Percentiles rank a stretch among this genome's conserved stretches.
Evolutionary conservation across 2,113 vertebrate species (phyloP).

Genomic region (Otolemur garnettii): DNA sequence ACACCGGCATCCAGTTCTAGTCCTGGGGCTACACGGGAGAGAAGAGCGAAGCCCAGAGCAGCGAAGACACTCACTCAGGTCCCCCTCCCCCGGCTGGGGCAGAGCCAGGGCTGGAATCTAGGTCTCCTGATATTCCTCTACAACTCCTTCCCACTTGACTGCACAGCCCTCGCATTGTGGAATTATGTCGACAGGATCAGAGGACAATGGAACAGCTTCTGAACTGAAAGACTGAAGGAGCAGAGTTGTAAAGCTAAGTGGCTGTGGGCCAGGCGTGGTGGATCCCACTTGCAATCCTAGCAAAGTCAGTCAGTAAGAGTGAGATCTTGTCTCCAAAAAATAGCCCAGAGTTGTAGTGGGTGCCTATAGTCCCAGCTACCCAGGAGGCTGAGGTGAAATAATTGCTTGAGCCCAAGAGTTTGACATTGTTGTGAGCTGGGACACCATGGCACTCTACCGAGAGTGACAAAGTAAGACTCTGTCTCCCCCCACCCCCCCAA

Average conservation of each 20-base stretch:
- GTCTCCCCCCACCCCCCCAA: too few species aligned
- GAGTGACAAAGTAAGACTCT: too few species aligned
- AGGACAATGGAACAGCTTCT: neutral
- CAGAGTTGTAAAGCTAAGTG: neutral
- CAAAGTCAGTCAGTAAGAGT: too few species aligned
- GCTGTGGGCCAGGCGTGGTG: too few species aligned
- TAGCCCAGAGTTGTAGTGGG: too few species aligned
- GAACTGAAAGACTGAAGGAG: neutral
- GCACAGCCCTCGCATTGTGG: neutral
- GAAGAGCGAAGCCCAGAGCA: neutral
- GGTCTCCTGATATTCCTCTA: neutral
- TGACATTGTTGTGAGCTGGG: too few species aligned
- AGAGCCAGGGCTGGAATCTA: neutral
- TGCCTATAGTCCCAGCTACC: too few species aligned
- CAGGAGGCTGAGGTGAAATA: too few species aligned
- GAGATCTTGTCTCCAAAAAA: too few species aligned
- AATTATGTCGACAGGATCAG: neutral
- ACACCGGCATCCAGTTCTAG: neutral
- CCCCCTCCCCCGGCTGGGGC: neutral
- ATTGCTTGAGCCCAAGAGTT: too few species aligned
- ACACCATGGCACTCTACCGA: too few species aligned
- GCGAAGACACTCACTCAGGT: neutral
- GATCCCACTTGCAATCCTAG: too few species aligned
- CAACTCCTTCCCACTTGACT: neutral
- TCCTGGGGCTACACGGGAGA: neutral